Conservation (phyloP, 2,113 vertebrate genomes). For the Notothenia coriiceps region DNA sequence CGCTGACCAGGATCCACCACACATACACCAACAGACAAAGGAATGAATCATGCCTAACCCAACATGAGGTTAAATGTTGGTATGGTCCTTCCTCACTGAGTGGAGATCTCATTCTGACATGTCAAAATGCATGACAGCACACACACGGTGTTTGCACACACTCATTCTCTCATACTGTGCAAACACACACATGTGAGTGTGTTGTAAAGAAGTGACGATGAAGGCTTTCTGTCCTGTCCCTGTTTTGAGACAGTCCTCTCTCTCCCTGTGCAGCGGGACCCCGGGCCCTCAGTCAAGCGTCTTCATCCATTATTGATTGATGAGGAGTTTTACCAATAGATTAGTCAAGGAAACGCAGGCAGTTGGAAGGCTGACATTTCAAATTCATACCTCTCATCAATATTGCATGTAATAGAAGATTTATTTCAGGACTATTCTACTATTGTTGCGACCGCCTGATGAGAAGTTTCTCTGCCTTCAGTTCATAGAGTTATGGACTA, state of each 20-base stretch:
- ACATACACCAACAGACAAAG: not conserved
- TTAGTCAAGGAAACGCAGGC: slow-evolving; percentile 65
- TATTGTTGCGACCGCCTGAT: not conserved
- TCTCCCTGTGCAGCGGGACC: slow-evolving; percentile 19
- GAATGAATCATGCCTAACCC: not conserved
- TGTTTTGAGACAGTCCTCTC: slow-evolving; percentile 7
- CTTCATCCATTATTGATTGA: slow-evolving; percentile 77
- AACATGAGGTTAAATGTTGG: too few relatives aligned
- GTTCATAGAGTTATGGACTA: not conserved
- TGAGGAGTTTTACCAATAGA: slow-evolving; percentile 65
- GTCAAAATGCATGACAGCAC: not conserved
- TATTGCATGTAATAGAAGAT: slow-evolving; percentile 53
- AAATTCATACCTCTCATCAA: slow-evolving; percentile 60
- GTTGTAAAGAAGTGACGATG: slow-evolving; percentile 3
- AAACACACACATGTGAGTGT: not conserved
- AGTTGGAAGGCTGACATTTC: slow-evolving; percentile 77
- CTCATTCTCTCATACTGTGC: too few relatives aligned
- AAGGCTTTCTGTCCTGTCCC: not conserved
- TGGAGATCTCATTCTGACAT: not conserved
- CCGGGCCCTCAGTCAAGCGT: slow-evolving; percentile 31
- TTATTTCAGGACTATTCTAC: slow-evolving; percentile 6
- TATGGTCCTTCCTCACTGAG: too few relatives aligned
- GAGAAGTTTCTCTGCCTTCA: not conserved
- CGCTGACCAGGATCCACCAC: not conserved
- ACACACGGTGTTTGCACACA: not conserved